Percentiles rank a stretch among this genome's conserved stretches.
phyloP scores from a whole-genome alignment of 1,140 invertebrate species.

The Saccostrea echinata region DNA sequence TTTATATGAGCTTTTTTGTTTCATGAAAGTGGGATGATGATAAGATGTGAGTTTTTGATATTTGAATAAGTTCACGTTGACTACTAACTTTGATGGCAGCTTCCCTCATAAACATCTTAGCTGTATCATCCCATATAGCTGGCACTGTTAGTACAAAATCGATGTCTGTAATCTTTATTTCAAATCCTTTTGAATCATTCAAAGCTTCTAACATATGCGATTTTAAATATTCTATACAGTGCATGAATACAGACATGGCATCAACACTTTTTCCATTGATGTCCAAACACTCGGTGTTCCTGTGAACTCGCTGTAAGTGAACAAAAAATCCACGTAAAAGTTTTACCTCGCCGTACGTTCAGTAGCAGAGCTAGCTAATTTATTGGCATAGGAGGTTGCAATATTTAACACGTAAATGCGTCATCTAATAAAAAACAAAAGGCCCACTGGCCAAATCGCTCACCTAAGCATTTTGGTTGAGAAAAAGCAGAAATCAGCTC shows the following conservation, averaged over 20 bases:
- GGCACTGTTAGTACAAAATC: not conserved
- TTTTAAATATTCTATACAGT: not conserved
- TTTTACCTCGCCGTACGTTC: no score
- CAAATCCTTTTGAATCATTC: not conserved
- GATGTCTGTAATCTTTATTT: not conserved
- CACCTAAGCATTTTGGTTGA: no score
- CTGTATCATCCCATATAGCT: not conserved
- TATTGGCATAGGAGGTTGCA: no score
- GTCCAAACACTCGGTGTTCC: not conserved
- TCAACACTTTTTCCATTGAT: not conserved
- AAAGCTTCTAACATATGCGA: not conserved
- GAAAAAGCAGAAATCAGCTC: no score
- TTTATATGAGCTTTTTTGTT: no score
- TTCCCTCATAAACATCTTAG: conserved; percentile 15
- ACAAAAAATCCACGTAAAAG: not conserved
- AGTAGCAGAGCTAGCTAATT: no score
- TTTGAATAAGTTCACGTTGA: no score
- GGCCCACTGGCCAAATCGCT: no score
- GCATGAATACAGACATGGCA: not conserved
- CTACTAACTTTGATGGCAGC: not conserved
- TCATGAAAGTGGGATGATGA: no score
- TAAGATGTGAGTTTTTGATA: no score
- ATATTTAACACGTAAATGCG: no score
- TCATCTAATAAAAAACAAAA: no score
- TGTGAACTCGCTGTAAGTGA: not conserved